phyloP scores from a whole-genome alignment of 2,888 invertebrate genomes.

The Dione juno region DNA sequence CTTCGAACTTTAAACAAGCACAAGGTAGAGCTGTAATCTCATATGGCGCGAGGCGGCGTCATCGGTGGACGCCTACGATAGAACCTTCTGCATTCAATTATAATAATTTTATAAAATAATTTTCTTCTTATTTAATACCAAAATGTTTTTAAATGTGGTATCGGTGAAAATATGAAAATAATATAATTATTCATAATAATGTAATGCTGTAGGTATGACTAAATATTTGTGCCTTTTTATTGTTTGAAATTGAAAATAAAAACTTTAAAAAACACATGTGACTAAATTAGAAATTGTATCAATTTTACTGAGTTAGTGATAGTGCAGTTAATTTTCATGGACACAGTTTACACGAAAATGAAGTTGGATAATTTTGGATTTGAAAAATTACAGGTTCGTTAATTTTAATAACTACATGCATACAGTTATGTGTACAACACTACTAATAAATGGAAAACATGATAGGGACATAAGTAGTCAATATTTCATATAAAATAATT shows the following conservation, averaged over 20 bases:
- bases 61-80: conserved; percentile 68
- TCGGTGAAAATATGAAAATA: not conserved
- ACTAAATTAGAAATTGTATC: conserved; percentile 8
- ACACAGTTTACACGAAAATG: conserved; percentile 54
- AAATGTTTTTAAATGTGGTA: not conserved
- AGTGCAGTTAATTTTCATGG: conserved; percentile 23
- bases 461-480: no score
- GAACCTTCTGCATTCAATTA: conserved; percentile 57
- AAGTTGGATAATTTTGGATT: conserved; percentile 80
- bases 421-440: no score
- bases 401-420: conserved; percentile 31
- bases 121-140: not conserved
- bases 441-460: no score
- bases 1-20: conserved; percentile 63
- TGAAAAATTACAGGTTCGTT: conserved; percentile 74
- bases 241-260: not conserved
- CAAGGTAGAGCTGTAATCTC: conserved; percentile 57
- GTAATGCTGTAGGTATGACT: not conserved
- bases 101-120: conserved; percentile 46
- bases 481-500: no score
- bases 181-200: not conserved
- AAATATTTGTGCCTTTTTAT: not conserved
- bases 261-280: conserved; percentile 18
- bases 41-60: conserved; percentile 70
- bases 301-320: conserved; percentile 29